phyloP scores from a whole-genome alignment of 2,888 invertebrate species.

The Brachyopa scutellaris region DNA sequence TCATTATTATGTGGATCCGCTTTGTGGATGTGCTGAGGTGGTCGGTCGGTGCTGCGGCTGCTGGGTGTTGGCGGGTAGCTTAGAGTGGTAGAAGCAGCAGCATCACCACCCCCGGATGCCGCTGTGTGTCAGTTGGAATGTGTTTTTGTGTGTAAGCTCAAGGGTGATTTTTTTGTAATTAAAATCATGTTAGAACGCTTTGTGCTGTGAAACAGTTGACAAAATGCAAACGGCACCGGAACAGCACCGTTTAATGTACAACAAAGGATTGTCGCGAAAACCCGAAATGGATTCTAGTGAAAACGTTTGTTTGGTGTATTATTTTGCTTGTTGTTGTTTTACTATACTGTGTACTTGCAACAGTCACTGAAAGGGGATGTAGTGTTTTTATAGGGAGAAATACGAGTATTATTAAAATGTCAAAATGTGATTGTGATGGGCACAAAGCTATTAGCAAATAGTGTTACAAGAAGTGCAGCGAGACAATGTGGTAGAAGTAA shows the following conservation, averaged over 20 bases:
- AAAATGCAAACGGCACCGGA: constrained; percentile 71
- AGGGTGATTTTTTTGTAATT: constrained; percentile 73
- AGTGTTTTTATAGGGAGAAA: constrained; percentile 18
- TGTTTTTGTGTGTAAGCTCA: constrained; percentile 71
- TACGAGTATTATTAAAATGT: constrained; percentile 56
- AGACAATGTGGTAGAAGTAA: too few species aligned
- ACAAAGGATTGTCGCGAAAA: constrained; percentile 62
- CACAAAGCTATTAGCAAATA: constrained; percentile 46
- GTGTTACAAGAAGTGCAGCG: constrained; percentile 38
- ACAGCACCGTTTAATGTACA: constrained; percentile 68
- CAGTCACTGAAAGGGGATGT: constrained; percentile 20
- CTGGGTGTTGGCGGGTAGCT: constrained; percentile 54
- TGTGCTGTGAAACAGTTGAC: constrained; percentile 67
- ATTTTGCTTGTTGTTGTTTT: constrained; percentile 2
- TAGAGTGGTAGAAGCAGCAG: constrained; percentile 23
- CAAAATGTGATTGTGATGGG: constrained; percentile 45
- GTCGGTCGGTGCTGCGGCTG: constrained; percentile 38
- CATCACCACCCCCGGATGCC: constrained; percentile 36
- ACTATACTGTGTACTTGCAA: constrained; percentile 16
- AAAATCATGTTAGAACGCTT: constrained; percentile 72
- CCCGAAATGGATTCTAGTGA: constrained; percentile 67
- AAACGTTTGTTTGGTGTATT: constrained; percentile 35
- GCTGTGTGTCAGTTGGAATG: constrained; percentile 66
- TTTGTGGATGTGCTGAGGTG: constrained; percentile 63
- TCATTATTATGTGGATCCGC: constrained; percentile 69